Conservation (phyloP, 2,113 vertebrate species). For the Pungitius pungitius region DNA sequence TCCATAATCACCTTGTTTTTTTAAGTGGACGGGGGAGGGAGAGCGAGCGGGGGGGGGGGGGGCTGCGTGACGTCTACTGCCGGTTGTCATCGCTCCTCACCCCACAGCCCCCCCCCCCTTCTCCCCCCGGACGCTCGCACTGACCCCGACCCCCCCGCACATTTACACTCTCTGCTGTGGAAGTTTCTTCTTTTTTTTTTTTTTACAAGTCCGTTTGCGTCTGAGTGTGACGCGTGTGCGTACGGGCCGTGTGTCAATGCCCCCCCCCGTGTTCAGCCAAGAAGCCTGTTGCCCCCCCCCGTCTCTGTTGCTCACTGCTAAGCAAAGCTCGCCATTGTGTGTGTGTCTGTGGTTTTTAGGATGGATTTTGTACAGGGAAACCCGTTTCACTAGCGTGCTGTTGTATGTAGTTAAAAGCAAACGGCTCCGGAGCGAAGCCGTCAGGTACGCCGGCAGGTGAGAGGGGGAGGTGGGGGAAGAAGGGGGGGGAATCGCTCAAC, state of each 20-base stretch:
- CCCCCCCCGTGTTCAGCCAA: slow-evolving; percentile 23
- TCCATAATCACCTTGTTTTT: slow-evolving; percentile 54
- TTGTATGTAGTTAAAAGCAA: slow-evolving; percentile 56
- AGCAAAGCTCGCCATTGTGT: slow-evolving; percentile 62
- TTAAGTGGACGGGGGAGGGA: slow-evolving; percentile 30
- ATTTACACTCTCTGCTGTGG: slow-evolving; percentile 45
- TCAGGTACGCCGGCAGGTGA: background rate
- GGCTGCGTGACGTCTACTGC: slow-evolving; percentile 44
- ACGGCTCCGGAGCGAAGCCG: slow-evolving; percentile 16
- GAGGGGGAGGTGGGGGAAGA: no score
- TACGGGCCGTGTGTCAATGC: slow-evolving; percentile 37
- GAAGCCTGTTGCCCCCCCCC: slow-evolving; percentile 37
- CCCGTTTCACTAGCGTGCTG: slow-evolving; percentile 66
- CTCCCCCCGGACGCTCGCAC: slow-evolving; percentile 52
- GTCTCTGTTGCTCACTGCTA: slow-evolving; percentile 50
- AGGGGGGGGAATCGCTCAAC: background rate
- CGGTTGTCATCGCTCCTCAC: slow-evolving; percentile 44
- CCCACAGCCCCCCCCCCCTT: slow-evolving; percentile 47
- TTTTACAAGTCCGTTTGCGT: slow-evolving; percentile 44
- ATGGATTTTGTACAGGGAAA: slow-evolving; percentile 79
- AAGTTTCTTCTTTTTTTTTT: slow-evolving; percentile 1
- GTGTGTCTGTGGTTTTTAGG: slow-evolving; percentile 73
- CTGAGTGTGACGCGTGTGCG: slow-evolving; percentile 34
- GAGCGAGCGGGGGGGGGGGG: no score
- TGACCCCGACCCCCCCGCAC: slow-evolving; percentile 51